phyloP scores from a whole-genome alignment of 2,888 invertebrate genomes.

The Drosophila differens region DNA sequence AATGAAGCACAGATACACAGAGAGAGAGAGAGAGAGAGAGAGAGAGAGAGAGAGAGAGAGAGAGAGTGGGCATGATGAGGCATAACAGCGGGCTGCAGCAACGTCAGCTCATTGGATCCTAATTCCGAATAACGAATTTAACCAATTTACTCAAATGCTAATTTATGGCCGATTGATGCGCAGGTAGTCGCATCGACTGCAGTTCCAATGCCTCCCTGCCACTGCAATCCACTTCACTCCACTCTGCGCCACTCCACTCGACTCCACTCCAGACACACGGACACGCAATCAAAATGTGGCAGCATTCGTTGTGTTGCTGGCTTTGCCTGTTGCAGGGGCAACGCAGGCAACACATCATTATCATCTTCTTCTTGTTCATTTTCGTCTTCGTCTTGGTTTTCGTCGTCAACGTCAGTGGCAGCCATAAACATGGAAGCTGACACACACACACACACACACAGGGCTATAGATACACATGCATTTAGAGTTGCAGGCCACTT shows the following conservation, averaged over 20 bases:
- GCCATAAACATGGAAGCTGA: slow-evolving; percentile 77
- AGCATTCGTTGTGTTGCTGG: slow-evolving; percentile 28
- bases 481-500: slow-evolving; percentile 48
- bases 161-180: slow-evolving; percentile 84
- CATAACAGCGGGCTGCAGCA: slow-evolving; percentile 53
- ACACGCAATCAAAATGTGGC: slow-evolving; percentile 76
- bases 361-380: slow-evolving; percentile 49
- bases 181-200: slow-evolving; percentile 74
- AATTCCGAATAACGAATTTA: slow-evolving; percentile 84
- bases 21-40: slow-evolving; percentile 14
- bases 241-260: slow-evolving; percentile 6
- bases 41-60: slow-evolving; percentile 2
- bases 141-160: slow-evolving; percentile 85
- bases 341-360: slow-evolving; percentile 66
- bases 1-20: slow-evolving; percentile 13
- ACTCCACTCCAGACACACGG: slow-evolving; percentile 16
- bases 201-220: slow-evolving; percentile 13
- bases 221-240: slow-evolving; percentile 9
- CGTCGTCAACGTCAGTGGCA: slow-evolving; percentile 66
- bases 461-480: slow-evolving; percentile 35
- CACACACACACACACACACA: background rate
- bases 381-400: slow-evolving; percentile 36
- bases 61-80: slow-evolving; percentile 42
- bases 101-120: slow-evolving; percentile 79
- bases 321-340: slow-evolving; percentile 35